Percentiles rank a stretch among this genome's conserved stretches.
phyloP scores from a whole-genome alignment of 2,888 invertebrate species.

The Dicyrtoma fusca region DNA sequence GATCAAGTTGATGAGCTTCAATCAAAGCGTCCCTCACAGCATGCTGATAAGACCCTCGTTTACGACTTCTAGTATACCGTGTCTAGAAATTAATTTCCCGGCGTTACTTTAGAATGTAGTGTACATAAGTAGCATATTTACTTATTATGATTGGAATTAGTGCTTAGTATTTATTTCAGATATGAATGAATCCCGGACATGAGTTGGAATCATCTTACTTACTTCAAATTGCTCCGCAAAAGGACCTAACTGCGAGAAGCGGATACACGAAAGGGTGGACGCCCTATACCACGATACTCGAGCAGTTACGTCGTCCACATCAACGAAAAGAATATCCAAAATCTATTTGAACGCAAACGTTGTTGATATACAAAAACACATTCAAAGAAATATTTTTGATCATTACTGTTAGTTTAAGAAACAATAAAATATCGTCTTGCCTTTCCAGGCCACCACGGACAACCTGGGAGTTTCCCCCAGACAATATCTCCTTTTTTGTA shows the following conservation, averaged over 20 bases:
- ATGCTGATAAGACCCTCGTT: constrained; percentile 46
- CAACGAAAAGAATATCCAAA: constrained; percentile 40
- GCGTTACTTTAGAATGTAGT: neutral
- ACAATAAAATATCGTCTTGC: constrained; percentile 61
- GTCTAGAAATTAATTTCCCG: constrained; percentile 37
- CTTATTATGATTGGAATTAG: neutral
- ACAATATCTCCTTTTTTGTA: constrained; percentile 71
- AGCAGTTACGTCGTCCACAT: constrained; percentile 42
- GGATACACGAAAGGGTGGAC: constrained; percentile 43
- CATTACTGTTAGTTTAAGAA: neutral
- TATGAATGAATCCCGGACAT: neutral
- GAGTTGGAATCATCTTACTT: constrained; percentile 29
- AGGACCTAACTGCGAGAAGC: constrained; percentile 47
- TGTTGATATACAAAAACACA: neutral
- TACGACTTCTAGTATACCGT: constrained; percentile 44
- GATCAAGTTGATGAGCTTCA: constrained; percentile 46
- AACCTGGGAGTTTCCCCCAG: constrained; percentile 85
- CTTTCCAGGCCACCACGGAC: constrained; percentile 88
- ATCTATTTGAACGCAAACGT: constrained; percentile 37
- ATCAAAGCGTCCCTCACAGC: constrained; percentile 50
- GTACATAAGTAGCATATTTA: neutral
- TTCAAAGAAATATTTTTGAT: neutral
- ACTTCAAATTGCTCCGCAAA: constrained; percentile 50
- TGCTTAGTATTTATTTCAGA: constrained; percentile 30
- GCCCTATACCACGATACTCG: constrained; percentile 51